Percentiles rank a stretch among this genome's conserved stretches.
Conservation (phyloP, 2,797 vertebrate genomes). For the Kryptopterus vitreolus region DNA sequence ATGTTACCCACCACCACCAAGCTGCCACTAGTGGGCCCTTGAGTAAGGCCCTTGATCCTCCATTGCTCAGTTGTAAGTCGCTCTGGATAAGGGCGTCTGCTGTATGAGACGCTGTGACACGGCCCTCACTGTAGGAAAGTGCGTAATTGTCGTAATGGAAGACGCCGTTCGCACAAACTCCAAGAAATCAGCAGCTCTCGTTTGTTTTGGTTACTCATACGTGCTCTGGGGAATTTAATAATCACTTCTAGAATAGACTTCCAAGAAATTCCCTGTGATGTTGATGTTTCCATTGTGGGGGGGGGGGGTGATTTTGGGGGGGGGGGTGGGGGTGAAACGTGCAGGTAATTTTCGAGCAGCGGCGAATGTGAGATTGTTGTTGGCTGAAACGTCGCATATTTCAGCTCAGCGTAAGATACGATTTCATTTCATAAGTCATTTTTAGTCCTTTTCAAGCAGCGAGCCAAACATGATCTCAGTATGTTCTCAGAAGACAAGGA, state of each 20-base stretch:
- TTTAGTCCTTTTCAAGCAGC: slow-evolving; percentile 4
- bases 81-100: too few relatives aligned
- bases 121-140: slow-evolving; percentile 36
- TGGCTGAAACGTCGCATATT: neutral
- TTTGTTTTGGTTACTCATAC: neutral
- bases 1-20: too few relatives aligned
- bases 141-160: neutral
- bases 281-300: slow-evolving; percentile 21
- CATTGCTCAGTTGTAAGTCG: too few relatives aligned
- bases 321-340: too few relatives aligned
- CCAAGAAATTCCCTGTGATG: neutral
- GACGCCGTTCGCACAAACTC: slow-evolving; percentile 57
- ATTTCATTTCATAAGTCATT: slow-evolving; percentile 19
- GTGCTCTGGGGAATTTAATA: neutral
- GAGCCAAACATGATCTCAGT: slow-evolving; percentile 1
- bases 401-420: neutral
- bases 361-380: neutral
- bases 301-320: too few relatives aligned
- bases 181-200: slow-evolving; percentile 39
- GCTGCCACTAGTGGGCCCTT: too few relatives aligned
- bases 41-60: too few relatives aligned
- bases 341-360: slow-evolving; percentile 7
- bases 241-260: neutral
- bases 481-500: neutral
- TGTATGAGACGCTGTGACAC: neutral